Conservation (phyloP, 2,888 invertebrate species). For the Dryocosmus kuriphilus region DNA sequence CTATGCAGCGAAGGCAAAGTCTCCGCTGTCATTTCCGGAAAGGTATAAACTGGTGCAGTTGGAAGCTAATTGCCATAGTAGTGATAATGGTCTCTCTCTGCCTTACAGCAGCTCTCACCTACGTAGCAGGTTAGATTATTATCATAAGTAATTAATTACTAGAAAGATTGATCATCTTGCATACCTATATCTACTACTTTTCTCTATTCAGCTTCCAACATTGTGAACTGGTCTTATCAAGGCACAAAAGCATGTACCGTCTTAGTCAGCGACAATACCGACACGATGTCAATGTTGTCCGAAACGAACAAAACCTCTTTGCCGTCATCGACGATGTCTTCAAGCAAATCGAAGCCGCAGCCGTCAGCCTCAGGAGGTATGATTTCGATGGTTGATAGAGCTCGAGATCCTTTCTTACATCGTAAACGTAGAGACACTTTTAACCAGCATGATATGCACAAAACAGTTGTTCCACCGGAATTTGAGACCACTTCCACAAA, state of each 20-base stretch:
- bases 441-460: slow-evolving; percentile 80
- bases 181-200: no score
- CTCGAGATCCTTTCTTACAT: slow-evolving; percentile 50
- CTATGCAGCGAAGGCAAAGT: slow-evolving; percentile 76
- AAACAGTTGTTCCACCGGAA: slow-evolving; percentile 66
- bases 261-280: slow-evolving; percentile 87
- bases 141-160: slow-evolving; percentile 9
- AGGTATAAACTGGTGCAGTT: slow-evolving; percentile 92
- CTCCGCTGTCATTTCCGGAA: slow-evolving; percentile 93
- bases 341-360: slow-evolving; percentile 78
- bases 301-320: slow-evolving; percentile 86
- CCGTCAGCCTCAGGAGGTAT: slow-evolving; percentile 78
- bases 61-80: slow-evolving; percentile 94
- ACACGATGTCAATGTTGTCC: slow-evolving; percentile 85
- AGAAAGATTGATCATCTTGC: neutral
- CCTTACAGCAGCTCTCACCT: slow-evolving; percentile 89
- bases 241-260: slow-evolving; percentile 91
- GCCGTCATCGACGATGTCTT: slow-evolving; percentile 81
- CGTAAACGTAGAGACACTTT: slow-evolving; percentile 86
- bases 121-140: slow-evolving; percentile 87
- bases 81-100: slow-evolving; percentile 91
- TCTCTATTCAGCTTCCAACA: slow-evolving; percentile 84
- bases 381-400: slow-evolving; percentile 75
- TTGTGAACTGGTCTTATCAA: slow-evolving; percentile 91
- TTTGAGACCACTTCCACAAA: slow-evolving; percentile 20